Evolutionary conservation across 2,797 vertebrate species (phyloP).

Genomic region (Tragelaphus eurycerus): DNA sequence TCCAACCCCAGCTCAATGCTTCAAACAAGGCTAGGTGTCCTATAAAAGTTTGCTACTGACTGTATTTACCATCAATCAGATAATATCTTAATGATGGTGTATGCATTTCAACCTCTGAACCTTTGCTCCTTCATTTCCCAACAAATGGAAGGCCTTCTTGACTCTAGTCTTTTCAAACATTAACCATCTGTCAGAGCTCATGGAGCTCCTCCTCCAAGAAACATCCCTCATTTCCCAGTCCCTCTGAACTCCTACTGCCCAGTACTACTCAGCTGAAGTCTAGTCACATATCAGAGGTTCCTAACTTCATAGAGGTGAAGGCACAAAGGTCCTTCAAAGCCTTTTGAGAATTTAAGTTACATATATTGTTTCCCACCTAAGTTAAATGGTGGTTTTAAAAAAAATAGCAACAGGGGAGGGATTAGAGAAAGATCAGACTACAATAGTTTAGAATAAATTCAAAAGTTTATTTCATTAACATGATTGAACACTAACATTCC

Average conservation of each 20-base stretch:
- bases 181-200: slow-evolving; percentile 42
- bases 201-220: neutral
- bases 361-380: neutral
- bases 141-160: slow-evolving; percentile 36
- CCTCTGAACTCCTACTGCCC: neutral
- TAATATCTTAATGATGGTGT: slow-evolving; percentile 1
- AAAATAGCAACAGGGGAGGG: neutral
- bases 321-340: neutral
- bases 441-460: neutral
- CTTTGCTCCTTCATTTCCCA: slow-evolving; percentile 59
- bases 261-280: neutral
- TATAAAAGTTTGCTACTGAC: slow-evolving; percentile 32
- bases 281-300: neutral
- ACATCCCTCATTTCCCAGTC: neutral
- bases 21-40: neutral
- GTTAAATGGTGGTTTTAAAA: neutral
- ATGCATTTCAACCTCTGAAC: slow-evolving; percentile 1
- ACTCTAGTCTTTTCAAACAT: slow-evolving; percentile 57
- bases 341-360: neutral
- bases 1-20: neutral
- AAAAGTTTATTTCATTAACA: neutral
- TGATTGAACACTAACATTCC: neutral
- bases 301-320: neutral
- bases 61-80: neutral
- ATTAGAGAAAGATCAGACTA: neutral